These are phyloP conservation scores for Nycticorax nycticorax DNA, from an alignment of 2,113 vertebrate species.

Conservation along the genomic window DNA sequence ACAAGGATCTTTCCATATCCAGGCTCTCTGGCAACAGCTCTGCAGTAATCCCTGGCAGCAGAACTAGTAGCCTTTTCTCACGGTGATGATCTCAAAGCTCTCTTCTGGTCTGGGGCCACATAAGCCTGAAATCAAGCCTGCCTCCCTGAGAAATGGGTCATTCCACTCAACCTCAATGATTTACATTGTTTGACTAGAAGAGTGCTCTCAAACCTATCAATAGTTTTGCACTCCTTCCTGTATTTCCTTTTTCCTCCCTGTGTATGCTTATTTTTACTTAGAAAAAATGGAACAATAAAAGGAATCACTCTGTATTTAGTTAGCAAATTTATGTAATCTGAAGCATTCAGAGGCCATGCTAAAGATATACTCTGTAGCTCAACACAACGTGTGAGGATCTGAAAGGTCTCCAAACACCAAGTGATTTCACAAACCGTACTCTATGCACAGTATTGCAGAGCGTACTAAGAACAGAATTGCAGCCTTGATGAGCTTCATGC, in stretches of 20 bases:
- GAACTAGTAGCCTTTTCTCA: not conserved
- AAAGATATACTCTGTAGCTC: not conserved
- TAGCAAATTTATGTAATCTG: not conserved
- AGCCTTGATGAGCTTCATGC: not conserved
- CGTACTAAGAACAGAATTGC: not conserved
- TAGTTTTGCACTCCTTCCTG: not conserved
- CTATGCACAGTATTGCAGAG: not conserved
- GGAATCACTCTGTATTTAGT: not conserved
- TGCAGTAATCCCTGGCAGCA: not conserved
- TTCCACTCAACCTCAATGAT: not conserved
- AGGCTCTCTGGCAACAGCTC: not conserved
- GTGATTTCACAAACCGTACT: not conserved
- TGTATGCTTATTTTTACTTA: not conserved
- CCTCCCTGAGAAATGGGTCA: not conserved
- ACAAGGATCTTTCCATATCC: not conserved
- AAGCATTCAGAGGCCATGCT: not conserved
- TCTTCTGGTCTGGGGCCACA: not conserved
- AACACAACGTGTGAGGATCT: not conserved
- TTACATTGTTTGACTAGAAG: not conserved
- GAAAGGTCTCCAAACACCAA: constrained; percentile 8
- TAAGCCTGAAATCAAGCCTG: not conserved
- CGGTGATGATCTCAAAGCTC: not conserved
- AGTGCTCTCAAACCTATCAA: not conserved
- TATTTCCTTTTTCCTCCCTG: not conserved
- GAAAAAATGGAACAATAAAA: not conserved